Evolutionary conservation across 2,888 invertebrate species (phyloP).

Genomic region (Trilocha varians): DNA sequence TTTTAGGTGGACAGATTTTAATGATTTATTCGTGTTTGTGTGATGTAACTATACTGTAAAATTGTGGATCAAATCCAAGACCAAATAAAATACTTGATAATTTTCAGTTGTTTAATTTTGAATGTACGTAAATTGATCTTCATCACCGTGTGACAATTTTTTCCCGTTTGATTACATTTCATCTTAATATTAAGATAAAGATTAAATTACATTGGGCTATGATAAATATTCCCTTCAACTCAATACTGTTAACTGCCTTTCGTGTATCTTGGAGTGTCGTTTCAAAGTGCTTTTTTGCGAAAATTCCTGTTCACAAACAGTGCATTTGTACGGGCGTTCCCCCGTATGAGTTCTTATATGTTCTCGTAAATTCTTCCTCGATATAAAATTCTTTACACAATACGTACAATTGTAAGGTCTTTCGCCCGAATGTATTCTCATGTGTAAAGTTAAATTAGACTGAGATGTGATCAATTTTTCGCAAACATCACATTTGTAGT

Average conservation of each 20-base stretch:
- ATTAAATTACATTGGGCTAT: too few relatives aligned
- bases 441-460: slow-evolving; percentile 46
- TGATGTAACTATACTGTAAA: too few relatives aligned
- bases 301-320: slow-evolving; percentile 51
- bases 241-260: slow-evolving; percentile 17
- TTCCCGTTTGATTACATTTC: background rate
- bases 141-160: background rate
- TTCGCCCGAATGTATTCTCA: slow-evolving; percentile 59
- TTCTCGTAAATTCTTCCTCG: slow-evolving; percentile 46
- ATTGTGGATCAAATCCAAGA: background rate
- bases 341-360: slow-evolving; percentile 60
- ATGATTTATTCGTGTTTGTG: too few relatives aligned
- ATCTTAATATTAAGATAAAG: background rate
- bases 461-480: slow-evolving; percentile 43
- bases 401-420: slow-evolving; percentile 44
- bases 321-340: slow-evolving; percentile 54
- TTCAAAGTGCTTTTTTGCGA: slow-evolving; percentile 56
- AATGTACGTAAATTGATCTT: background rate
- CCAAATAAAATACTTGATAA: background rate
- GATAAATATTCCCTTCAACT: background rate
- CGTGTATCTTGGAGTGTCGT: slow-evolving; percentile 60
- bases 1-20: too few relatives aligned
- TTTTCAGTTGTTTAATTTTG: background rate
- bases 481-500: slow-evolving; percentile 54
- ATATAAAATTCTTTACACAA: slow-evolving; percentile 51